A percentile compares a stretch with the other conserved stretches of the same genome.
Conservation (phyloP, 1,140 invertebrate species). For the Ephestia elutella region DNA sequence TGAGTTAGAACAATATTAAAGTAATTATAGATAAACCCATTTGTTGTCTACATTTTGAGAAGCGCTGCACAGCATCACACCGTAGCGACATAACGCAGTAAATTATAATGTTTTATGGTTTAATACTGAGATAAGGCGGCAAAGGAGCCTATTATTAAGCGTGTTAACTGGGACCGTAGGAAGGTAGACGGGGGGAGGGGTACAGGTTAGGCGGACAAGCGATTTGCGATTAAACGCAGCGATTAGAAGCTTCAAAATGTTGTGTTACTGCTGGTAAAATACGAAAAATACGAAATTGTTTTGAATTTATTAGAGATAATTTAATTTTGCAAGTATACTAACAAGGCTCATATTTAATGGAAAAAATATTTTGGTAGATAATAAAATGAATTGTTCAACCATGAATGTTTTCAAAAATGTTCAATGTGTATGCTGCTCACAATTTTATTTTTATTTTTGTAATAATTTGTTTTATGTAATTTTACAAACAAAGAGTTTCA, state of each 20-base stretch:
- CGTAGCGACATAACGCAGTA: conserved; percentile 51
- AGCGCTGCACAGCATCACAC: conserved; percentile 49
- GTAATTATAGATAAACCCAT: background rate
- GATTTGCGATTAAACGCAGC: background rate
- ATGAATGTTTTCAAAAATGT: no score
- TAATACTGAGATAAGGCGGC: conserved; percentile 71
- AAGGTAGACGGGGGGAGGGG: conserved; percentile 17
- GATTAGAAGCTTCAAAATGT: background rate
- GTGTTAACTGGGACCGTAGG: conserved; percentile 45
- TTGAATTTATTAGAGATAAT: no score
- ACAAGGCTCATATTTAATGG: no score
- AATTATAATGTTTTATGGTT: conserved; percentile 74
- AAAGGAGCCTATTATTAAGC: conserved; percentile 69
- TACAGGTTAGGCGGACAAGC: conserved; percentile 1
- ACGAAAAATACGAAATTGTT: no score
- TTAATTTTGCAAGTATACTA: no score
- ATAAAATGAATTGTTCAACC: no score
- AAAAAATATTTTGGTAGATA: no score
- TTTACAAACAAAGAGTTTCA: no score
- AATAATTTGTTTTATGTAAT: no score
- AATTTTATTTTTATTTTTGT: no score
- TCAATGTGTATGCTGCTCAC: no score
- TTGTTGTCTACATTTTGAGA: conserved; percentile 35
- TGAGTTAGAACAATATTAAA: no score
- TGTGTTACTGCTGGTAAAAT: background rate